Base-by-base conservation (phyloP, 2,797 vertebrate species). In the Streptopelia turtur region DNA sequence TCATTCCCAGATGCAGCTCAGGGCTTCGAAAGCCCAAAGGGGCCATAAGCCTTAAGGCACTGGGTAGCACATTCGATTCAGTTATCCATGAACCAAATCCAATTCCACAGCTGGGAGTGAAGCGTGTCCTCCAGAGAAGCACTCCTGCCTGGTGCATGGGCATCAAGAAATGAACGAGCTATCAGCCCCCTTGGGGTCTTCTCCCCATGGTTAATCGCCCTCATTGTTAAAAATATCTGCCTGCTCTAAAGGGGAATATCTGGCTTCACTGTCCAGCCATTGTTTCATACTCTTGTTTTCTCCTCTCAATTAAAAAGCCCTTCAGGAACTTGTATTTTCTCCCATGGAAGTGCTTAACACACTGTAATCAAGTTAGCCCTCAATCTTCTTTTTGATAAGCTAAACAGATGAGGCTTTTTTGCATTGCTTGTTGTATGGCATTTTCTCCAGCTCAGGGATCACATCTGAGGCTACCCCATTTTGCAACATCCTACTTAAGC, bases 301-400 rank as follows among this genome's bases (percentile, higher is more conserved):
- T 96, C 89, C 33, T 83, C 94, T 72, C 90, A 87, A 96, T 96
- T 93, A 96, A 96, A 97, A 96, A 95, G 89, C 96, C 94, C 95
- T 96, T 96, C 89, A 97, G 96, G 94, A 94, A 92, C 53, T 93
- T 76, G 76, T 92, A 49, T 96, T 96, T 96, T 96, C 87, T 95
- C 75, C 87, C 92, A 95, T 91, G 81, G 57, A 96, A 96, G 92
- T 86, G 78, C 71, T 96, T 72, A 83, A 83, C 30, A 78, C 49
- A 49, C 82, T 94, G 61, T 94, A 96, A 96, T 78, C 89, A 94
- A 89, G 79, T 93, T 89, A 75, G 65, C 61, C 91, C 55, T 92
- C 68, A 89, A 14, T 70, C 52, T 90, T 83, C 49, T 70, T 82
- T 87, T 78, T 95, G 94, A 96, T 96, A 96, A 96, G 84, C 75